These are phyloP conservation scores for Philaethria dido DNA, from an alignment of 2,888 invertebrate genomes.

Conservation along the genomic window DNA sequence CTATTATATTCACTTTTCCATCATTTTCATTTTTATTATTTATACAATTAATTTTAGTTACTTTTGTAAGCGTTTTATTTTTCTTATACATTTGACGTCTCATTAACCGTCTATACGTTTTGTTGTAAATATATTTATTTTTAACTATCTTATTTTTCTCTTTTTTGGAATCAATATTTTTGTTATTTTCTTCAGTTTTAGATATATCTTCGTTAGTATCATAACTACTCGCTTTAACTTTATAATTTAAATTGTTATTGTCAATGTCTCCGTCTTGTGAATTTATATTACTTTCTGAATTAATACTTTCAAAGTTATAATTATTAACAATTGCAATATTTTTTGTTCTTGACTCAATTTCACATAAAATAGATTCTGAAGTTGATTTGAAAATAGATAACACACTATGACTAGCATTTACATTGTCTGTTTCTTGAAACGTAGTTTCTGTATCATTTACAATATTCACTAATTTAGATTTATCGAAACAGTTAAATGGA, in stretches of 20 bases:
- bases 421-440: neutral
- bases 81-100: neutral
- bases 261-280: neutral
- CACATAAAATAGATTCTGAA: conserved; percentile 7
- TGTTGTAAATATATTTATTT: conserved; percentile 1
- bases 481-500: neutral
- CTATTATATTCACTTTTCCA: neutral
- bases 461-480: neutral
- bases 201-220: neutral
- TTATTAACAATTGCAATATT: neutral
- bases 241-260: neutral
- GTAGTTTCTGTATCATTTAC: neutral
- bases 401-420: neutral
- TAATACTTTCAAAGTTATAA: neutral
- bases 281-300: too few relatives aligned
- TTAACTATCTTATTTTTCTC: conserved; percentile 16
- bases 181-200: neutral
- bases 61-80: neutral
- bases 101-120: conserved; percentile 24
- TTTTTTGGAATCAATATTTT: conserved; percentile 9
- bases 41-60: neutral
- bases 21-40: neutral
- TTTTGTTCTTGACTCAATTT: conserved; percentile 3
- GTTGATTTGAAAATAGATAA: conserved; percentile 17
- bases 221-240: neutral